Base-by-base conservation (phyloP, 2,797 vertebrate species). In the Acanthis flammea region DNA sequence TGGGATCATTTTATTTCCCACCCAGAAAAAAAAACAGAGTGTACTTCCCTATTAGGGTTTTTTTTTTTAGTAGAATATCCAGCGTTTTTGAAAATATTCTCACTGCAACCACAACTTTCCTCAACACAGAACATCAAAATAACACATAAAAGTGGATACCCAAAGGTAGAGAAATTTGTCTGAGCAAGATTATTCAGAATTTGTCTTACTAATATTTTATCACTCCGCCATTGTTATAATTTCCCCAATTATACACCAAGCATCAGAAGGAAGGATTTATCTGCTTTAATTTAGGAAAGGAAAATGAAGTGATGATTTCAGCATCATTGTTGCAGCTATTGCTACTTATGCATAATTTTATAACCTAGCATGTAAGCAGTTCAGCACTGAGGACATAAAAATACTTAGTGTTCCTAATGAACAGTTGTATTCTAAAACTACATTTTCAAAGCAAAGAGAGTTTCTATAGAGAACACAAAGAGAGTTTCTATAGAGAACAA, bases 1-100 rank as follows among this genome's bases (percentile, higher is more conserved):
- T 63, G 8, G 4, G 19, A 45, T 47, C 0, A 4, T 19, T 78
- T 80, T 63, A 39, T 63, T 90, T 71, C 17, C 37, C 25, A 67
- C 16, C 5, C 10, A n/a, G 30, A 63, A 65, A 53, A 72, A 71
- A 35, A 0, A 0, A 35, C 8, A 17, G 3, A 76, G 5, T 19
- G 7, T 35, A 22, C 4, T 74, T 84, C 54, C 12, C 0, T 66
- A 17, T 35, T 71, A 39, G 16, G 31, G 3, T 51, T 50, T 72
- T 25, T 41, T 41, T 41, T 41, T 54, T 63, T 13, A 51, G 37
- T 55, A 42, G 23, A 16, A 15, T 44, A 74, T 6, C 27, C 5
- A 18, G 7, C 44, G 23, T 22, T 87, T 77, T 71, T 35, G 10
- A 67, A 80, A 88, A 51, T 3, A 25, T 71, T 81, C 17, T 60